These are phyloP conservation scores for Busseola fusca DNA, from an alignment of 2,888 invertebrate genomes.

Conservation along the genomic window DNA sequence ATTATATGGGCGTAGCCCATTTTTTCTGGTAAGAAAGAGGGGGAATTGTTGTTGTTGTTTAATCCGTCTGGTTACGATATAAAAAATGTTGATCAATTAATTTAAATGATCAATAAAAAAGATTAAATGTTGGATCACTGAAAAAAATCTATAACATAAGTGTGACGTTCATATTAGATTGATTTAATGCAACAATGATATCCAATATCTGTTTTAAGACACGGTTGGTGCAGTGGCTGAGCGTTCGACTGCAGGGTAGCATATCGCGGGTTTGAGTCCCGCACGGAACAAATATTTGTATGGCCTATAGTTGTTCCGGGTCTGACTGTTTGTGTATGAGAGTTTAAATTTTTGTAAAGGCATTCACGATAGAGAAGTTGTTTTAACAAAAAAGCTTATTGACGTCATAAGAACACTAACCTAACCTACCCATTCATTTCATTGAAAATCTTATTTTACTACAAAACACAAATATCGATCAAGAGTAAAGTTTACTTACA, in stretches of 20 bases:
- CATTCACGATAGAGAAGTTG: too few species aligned
- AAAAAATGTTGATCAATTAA: background rate
- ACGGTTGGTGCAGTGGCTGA: too few species aligned
- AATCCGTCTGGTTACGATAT: background rate
- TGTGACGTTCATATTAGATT: background rate
- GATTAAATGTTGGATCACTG: too few species aligned
- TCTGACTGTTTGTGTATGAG: too few species aligned
- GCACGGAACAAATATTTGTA: too few species aligned
- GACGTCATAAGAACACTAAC: background rate
- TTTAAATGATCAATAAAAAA: background rate
- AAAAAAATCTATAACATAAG: background rate
- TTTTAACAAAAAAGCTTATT: background rate
- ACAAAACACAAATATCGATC: too few species aligned
- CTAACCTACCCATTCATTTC: background rate
- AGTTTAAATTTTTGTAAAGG: too few species aligned
- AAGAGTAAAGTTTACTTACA: background rate
- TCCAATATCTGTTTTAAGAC: background rate
- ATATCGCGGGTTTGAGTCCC: too few species aligned
- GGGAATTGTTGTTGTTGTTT: background rate
- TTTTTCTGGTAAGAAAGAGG: slow-evolving; percentile 6
- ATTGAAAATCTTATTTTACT: background rate
- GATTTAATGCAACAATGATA: slow-evolving; percentile 1
- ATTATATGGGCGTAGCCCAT: slow-evolving; percentile 34
- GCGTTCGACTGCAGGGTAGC: too few species aligned
- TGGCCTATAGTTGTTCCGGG: too few species aligned